These are phyloP conservation scores for Alouatta palliata DNA, from an alignment of 2,113 vertebrate species.

Conservation along the genomic window DNA sequence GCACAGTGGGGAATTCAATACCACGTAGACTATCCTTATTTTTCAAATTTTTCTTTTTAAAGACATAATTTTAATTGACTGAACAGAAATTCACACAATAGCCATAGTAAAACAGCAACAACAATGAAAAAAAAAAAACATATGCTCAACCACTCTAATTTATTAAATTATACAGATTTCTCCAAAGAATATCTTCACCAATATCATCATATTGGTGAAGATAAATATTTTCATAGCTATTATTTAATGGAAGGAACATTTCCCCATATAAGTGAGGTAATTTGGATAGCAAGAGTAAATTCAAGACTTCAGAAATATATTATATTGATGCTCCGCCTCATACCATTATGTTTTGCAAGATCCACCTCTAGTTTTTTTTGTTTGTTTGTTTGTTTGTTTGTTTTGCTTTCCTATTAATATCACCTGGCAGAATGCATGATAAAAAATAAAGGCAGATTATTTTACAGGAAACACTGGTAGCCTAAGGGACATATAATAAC, in stretches of 20 bases:
- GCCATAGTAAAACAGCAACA: background rate
- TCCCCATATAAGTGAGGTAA: background rate
- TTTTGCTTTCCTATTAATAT: background rate
- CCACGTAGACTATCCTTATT: background rate
- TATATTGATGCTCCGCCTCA: background rate
- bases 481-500: background rate
- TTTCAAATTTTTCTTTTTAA: background rate
- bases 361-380: too few relatives aligned
- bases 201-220: background rate
- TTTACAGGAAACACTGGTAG: background rate
- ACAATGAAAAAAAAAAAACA: background rate
- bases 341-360: background rate
- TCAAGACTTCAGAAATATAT: background rate
- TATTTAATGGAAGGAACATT: background rate
- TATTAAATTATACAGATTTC: background rate
- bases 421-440: background rate
- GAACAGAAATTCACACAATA: background rate
- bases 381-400: background rate
- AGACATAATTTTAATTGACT: background rate
- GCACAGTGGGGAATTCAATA: background rate
- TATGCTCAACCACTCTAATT: background rate
- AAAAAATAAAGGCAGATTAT: background rate
- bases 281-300: background rate
- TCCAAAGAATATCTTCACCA: background rate
- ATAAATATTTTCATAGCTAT: background rate